Conservation (phyloP, 2,113 vertebrate species). For the Antigone vipio region DNA sequence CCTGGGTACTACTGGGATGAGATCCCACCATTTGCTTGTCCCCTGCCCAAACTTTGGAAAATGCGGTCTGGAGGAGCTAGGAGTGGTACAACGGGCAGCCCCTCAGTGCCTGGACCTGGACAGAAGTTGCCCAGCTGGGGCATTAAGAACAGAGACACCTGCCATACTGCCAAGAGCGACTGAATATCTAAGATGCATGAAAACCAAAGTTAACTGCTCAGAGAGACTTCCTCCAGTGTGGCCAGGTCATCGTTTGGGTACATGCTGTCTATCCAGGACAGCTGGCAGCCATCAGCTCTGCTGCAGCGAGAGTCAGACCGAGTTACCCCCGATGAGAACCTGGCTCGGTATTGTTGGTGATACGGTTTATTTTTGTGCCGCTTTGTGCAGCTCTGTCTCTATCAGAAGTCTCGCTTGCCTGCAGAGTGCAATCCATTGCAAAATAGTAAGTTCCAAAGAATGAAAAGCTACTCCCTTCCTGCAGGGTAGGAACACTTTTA, state of each 20-base stretch:
- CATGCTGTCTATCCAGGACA: conserved; percentile 30
- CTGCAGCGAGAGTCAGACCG: neutral
- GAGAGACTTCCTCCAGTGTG: neutral
- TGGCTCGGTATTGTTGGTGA: neutral
- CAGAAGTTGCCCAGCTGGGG: neutral
- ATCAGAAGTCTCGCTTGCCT: conserved; percentile 31
- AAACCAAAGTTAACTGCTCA: neutral
- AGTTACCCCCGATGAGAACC: neutral
- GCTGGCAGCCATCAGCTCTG: neutral
- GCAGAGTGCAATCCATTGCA: conserved; percentile 26
- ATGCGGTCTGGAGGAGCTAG: neutral
- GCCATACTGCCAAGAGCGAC: neutral
- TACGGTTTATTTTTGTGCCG: neutral
- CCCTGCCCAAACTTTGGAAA: neutral
- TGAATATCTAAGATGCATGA: neutral
- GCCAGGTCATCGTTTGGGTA: neutral
- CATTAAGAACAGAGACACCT: neutral
- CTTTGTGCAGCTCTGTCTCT: conserved; percentile 39
- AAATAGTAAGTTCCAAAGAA: conserved; percentile 49
- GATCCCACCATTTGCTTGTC: neutral
- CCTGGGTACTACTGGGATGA: neutral
- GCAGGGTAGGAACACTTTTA: conserved; percentile 43
- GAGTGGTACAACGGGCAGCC: neutral
- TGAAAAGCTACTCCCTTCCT: conserved; percentile 56
- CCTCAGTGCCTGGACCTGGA: neutral